Conservation (phyloP, 2,888 invertebrate species). For the Agapetus fuscipes region DNA sequence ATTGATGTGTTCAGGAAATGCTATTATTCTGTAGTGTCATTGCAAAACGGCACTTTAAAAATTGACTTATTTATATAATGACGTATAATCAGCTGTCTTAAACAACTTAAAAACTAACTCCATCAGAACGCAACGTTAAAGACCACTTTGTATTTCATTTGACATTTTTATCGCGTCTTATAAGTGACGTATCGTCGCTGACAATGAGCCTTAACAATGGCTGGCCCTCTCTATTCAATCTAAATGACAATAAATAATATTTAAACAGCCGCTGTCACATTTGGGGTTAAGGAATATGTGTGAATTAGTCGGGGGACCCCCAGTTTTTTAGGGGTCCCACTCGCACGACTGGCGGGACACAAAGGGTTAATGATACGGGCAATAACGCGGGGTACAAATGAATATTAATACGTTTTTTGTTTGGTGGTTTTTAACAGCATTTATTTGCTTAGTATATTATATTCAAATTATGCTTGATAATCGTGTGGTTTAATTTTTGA, state of each 20-base stretch:
- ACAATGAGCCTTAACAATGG: background rate
- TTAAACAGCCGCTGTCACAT: background rate
- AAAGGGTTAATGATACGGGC: background rate
- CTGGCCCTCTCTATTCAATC: background rate
- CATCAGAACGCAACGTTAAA: too few species aligned
- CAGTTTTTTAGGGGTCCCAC: too few species aligned
- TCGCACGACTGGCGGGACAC: background rate
- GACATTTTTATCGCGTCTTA: background rate
- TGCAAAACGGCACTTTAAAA: too few species aligned
- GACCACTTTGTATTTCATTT: background rate
- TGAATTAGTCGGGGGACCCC: background rate
- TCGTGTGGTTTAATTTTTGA: too few species aligned
- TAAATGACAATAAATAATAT: background rate
- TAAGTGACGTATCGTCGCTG: background rate
- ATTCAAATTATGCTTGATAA: too few species aligned
- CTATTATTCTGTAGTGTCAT: too few species aligned
- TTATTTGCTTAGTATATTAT: background rate
- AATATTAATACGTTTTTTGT: background rate
- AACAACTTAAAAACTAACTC: background rate
- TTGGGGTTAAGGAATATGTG: background rate
- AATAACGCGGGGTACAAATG: background rate
- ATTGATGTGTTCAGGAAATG: too few species aligned
- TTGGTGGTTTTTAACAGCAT: background rate
- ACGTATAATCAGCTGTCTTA: too few species aligned
- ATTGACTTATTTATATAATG: too few species aligned